Conservation (phyloP, 2,113 vertebrate genomes). For the Leuciscus idus region DNA sequence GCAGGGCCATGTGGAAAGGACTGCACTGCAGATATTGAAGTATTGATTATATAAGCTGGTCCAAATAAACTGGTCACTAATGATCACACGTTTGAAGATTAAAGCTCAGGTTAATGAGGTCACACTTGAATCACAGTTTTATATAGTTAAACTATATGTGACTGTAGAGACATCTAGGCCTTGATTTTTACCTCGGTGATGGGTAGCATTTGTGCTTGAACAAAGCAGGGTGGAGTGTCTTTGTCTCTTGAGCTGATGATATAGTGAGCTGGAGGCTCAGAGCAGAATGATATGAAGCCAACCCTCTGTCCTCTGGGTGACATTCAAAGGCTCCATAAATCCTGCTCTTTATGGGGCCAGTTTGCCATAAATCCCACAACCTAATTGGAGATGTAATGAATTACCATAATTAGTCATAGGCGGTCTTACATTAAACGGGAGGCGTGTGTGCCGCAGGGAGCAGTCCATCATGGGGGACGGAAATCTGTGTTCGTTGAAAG, state of each 20-base stretch:
- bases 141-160: not conserved
- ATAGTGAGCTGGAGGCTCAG: slow-evolving; percentile 89
- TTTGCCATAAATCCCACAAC: slow-evolving; percentile 95
- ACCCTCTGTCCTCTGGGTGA: slow-evolving; percentile 97
- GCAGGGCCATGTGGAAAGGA: not conserved
- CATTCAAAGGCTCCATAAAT: slow-evolving; percentile 99
- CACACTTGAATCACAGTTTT: not conserved
- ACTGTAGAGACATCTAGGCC: not conserved
- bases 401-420: slow-evolving; percentile 99
- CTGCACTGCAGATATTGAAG: not conserved
- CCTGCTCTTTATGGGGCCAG: slow-evolving; percentile 95
- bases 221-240: slow-evolving; percentile 54
- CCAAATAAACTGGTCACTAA: not conserved
- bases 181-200: slow-evolving; percentile 29
- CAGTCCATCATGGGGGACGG: slow-evolving; percentile 37
- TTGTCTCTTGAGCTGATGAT: slow-evolving; percentile 65
- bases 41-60: slow-evolving; percentile 17
- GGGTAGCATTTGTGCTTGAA: slow-evolving; percentile 48
- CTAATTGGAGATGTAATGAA: slow-evolving; percentile 99
- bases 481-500: slow-evolving; percentile 27
- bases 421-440: slow-evolving; percentile 91
- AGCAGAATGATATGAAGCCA: slow-evolving; percentile 94
- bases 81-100: not conserved
- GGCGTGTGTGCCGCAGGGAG: slow-evolving; percentile 82
- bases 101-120: slow-evolving; percentile 17